Percentiles rank a stretch among this genome's conserved stretches.
These are phyloP conservation scores for Pharmacophagus antenor DNA, from an alignment of 2,888 invertebrate species.

Conservation along the genomic window DNA sequence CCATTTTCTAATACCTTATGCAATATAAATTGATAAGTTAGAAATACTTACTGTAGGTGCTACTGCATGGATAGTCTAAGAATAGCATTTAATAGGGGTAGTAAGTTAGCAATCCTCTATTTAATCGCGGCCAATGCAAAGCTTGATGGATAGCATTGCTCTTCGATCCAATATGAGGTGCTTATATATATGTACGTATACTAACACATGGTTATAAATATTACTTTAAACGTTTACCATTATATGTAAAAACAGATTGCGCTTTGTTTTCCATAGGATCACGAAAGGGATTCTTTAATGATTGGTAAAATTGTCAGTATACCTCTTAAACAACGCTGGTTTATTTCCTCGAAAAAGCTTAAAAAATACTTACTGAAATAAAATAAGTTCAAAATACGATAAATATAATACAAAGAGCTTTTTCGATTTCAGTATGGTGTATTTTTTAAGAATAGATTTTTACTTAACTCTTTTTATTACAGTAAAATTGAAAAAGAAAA, in stretches of 20 bases:
- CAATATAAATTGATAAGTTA: not conserved
- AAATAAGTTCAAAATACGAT: too few relatives aligned
- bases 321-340: too few relatives aligned
- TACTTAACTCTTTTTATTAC: too few relatives aligned
- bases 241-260: not conserved
- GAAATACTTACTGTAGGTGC: not conserved
- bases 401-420: too few relatives aligned
- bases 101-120: conserved; percentile 58
- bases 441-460: too few relatives aligned
- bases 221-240: not conserved
- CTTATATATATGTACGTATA: conserved; percentile 2
- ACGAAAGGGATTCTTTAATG: too few relatives aligned
- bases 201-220: not conserved
- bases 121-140: conserved; percentile 59
- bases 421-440: too few relatives aligned
- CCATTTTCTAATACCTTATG: not conserved
- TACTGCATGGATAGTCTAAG: conserved; percentile 22
- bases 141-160: conserved; percentile 52
- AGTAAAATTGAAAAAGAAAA: too few relatives aligned
- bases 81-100: conserved; percentile 39
- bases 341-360: too few relatives aligned
- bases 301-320: not conserved
- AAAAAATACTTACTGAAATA: too few relatives aligned
- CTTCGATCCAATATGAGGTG: conserved; percentile 6
- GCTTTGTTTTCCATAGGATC: not conserved